Base-by-base conservation (phyloP, 1,140 invertebrate genomes). In the Bombus vancouverensis region DNA sequence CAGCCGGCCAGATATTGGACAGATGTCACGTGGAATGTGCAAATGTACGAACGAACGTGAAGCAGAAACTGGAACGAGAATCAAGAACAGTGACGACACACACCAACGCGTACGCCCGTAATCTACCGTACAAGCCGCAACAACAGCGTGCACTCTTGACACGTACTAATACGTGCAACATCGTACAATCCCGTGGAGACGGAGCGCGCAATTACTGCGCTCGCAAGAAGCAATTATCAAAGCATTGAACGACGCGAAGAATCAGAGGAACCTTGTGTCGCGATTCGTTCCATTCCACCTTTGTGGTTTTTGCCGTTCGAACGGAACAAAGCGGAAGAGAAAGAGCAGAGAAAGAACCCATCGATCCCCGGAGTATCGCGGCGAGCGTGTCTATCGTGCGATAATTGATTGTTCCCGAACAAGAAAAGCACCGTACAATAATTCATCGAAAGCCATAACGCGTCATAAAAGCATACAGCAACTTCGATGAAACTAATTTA, bases 11-110 rank as follows among this genome's bases (percentile, higher is more conserved):
- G 85, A 90, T 87, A 91, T 90, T 84, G 87, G 89, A 88, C 89
- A 91, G 89, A 91, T 90, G 89, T 90, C 89, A 81, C 76, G 77
- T 86, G 81, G 59, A 72, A 87, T 90, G 88, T 85, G 85, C 81
- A 82, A 90, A 90, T 87, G 85, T 77, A 71, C 57, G 81, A 90
- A 89, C 78, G 82, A 89, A 84, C 77, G 73, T 66, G 73, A n/a
- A 1, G 13, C 22, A 59, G 76, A 84, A 70, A 89, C 73, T 66
- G 77, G 77, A 76, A 68, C 74, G 86, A 53, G 81, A 90, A 90
- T 87, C 78, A 89, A 70, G 78, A 87, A 89, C 85, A 62, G 9
- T 3, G 18, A 37, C 22, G 66, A 37, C 66, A 37, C 53, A 82
- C 39, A 32, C n/a, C 13, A 5, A 66, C 39, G 13, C 42, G 72